These are phyloP conservation scores for Ophioninae sp. DNA, from an alignment of 2,888 invertebrate species.

Conservation along the genomic window DNA sequence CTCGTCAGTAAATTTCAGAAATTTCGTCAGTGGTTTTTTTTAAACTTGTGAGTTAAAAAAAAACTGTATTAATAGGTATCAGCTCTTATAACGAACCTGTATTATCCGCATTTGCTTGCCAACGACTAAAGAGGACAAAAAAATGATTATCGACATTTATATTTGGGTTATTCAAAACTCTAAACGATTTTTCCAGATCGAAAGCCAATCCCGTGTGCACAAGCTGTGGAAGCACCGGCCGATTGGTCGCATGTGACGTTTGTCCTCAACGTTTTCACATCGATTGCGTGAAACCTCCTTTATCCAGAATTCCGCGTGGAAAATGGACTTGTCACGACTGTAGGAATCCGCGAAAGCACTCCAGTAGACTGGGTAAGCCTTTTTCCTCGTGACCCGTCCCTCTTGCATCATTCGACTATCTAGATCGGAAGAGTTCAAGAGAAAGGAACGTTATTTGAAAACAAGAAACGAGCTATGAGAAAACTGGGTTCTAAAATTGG, in stretches of 20 bases:
- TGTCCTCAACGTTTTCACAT: slow-evolving; percentile 87
- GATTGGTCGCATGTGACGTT: slow-evolving; percentile 84
- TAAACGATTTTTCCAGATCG: slow-evolving; percentile 61
- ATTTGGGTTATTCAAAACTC: not conserved
- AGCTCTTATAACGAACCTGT: not conserved
- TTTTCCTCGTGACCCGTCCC: not conserved
- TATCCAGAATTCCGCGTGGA: slow-evolving; percentile 84
- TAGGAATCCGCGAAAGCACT: slow-evolving; percentile 78
- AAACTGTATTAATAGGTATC: no score
- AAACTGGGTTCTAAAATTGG: no score
- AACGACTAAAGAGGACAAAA: not conserved
- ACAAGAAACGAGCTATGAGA: no score
- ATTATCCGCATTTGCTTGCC: not conserved
- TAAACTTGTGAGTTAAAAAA: no score
- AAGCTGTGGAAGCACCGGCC: slow-evolving; percentile 86
- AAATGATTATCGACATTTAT: not conserved
- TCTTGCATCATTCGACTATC: not conserved
- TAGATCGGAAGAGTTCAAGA: not conserved
- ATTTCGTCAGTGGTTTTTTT: no score
- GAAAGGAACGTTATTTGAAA: not conserved
- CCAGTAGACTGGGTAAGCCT: slow-evolving; percentile 74
- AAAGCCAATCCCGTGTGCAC: slow-evolving; percentile 82
- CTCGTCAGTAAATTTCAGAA: no score
- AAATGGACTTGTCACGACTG: slow-evolving; percentile 86
- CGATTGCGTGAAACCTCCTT: slow-evolving; percentile 87